Conservation (phyloP, 2,888 invertebrate species). For the Spilosoma lubricipeda region DNA sequence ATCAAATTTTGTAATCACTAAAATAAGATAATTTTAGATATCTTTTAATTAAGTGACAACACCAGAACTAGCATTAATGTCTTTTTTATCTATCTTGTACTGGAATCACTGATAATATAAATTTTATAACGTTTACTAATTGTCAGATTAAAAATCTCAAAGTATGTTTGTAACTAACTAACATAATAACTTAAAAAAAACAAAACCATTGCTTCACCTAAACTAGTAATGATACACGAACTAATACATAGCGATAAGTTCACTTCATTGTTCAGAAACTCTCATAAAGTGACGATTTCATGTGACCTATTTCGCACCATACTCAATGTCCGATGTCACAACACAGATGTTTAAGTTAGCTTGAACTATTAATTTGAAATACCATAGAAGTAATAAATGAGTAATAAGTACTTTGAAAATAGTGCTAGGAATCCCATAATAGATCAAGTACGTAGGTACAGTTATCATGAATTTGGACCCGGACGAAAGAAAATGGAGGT, state of each 20-base stretch:
- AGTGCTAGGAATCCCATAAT: slow-evolving; percentile 5
- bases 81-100: not conserved
- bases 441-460: not conserved
- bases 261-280: slow-evolving; percentile 45
- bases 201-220: slow-evolving; percentile 17
- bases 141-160: not conserved
- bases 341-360: slow-evolving; percentile 46
- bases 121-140: not conserved
- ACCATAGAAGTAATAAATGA: not conserved
- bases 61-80: too few relatives aligned
- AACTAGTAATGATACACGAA: slow-evolving; percentile 39
- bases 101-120: not conserved
- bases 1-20: too few relatives aligned
- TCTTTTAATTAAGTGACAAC: too few relatives aligned
- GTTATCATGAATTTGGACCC: too few relatives aligned
- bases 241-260: slow-evolving; percentile 40
- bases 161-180: not conserved
- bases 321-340: slow-evolving; percentile 45
- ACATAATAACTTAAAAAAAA: not conserved
- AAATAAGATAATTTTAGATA: too few relatives aligned
- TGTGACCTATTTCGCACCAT: slow-evolving; percentile 53
- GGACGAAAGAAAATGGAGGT: too few relatives aligned
- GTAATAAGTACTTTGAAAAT: slow-evolving; percentile 26
- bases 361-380: slow-evolving; percentile 26
- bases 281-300: slow-evolving; percentile 40